phyloP scores from a whole-genome alignment of 2,888 invertebrate species.

The Xestia ashworthii region DNA sequence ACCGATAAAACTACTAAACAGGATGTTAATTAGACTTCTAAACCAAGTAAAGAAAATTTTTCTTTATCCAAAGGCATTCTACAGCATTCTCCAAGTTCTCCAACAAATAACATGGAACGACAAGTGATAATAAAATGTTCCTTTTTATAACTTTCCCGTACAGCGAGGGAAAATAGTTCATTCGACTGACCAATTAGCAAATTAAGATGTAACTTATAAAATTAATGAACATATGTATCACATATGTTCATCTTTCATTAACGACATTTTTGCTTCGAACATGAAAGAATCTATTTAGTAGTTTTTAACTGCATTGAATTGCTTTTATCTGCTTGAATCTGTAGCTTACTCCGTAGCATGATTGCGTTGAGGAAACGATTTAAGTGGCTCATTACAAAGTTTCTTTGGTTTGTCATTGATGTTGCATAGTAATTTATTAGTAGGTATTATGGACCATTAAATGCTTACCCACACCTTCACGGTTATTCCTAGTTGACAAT shows the following conservation, averaged over 20 bases:
- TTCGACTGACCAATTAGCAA: not conserved
- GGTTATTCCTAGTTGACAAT: not conserved
- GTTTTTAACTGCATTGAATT: not conserved
- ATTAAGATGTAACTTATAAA: slow-evolving; percentile 7
- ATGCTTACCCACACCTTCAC: too few relatives aligned
- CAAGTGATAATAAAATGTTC: slow-evolving; percentile 26
- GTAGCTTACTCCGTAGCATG: not conserved
- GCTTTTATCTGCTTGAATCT: not conserved
- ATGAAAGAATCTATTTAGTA: not conserved
- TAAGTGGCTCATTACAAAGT: too few relatives aligned
- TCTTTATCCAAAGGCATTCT: slow-evolving; percentile 27
- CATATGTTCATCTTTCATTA: not conserved
- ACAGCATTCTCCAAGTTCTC: slow-evolving; percentile 20
- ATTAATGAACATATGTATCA: not conserved
- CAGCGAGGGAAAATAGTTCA: not conserved
- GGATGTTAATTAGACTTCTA: slow-evolving; percentile 10
- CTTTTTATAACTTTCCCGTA: slow-evolving; percentile 5
- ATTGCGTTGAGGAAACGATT: not conserved
- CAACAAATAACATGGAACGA: not conserved
- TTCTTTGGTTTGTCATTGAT: not conserved
- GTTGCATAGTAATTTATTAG: not conserved
- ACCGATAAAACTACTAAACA: slow-evolving; percentile 13
- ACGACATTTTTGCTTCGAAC: slow-evolving; percentile 1
- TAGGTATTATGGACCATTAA: not conserved
- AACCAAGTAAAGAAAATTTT: slow-evolving; percentile 34